These are phyloP conservation scores for Eulacestoma nigropectus DNA, from an alignment of 2,113 vertebrate genomes.

Conservation along the genomic window DNA sequence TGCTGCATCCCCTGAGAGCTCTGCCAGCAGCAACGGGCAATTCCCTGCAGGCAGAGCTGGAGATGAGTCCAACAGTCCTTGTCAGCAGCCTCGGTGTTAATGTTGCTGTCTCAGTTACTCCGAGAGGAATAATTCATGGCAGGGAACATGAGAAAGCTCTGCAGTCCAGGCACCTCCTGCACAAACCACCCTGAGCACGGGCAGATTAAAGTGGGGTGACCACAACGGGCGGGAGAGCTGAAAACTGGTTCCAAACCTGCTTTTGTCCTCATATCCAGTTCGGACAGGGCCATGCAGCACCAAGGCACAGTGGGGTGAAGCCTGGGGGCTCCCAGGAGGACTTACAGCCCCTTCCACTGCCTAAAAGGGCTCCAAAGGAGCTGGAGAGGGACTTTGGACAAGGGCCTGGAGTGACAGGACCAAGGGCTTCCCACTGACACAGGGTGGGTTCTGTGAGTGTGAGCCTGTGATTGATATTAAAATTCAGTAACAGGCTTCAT, in stretches of 20 bases:
- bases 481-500: background rate
- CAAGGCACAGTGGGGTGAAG: background rate
- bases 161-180: background rate
- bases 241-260: background rate
- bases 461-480: background rate
- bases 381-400: background rate
- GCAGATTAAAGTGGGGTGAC: background rate
- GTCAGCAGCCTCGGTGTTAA: background rate
- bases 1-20: background rate
- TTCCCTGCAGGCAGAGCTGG: background rate
- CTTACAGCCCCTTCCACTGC: background rate
- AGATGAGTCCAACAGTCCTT: background rate
- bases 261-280: background rate
- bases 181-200: background rate
- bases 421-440: background rate
- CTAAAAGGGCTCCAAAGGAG: background rate
- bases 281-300: background rate
- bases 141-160: background rate
- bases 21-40: background rate
- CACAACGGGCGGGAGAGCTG: background rate
- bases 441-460: background rate
- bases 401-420: background rate
- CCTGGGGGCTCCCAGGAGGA: background rate
- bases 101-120: background rate
- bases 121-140: constrained; percentile 3